Base-by-base conservation (phyloP, 2,797 vertebrate species). In the Microctenopoma steveboyesi region DNA sequence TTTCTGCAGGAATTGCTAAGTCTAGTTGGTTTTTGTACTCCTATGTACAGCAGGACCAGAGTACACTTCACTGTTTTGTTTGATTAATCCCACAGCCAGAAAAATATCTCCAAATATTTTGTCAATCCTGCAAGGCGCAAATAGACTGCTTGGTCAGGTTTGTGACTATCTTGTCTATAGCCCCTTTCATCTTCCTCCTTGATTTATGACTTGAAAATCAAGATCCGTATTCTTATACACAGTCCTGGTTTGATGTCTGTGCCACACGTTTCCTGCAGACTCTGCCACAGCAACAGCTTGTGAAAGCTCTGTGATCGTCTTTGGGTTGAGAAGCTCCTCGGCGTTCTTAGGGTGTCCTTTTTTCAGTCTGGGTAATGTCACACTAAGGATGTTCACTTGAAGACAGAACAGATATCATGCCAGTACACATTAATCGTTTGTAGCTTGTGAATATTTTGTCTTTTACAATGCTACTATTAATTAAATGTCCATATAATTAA, bases 401-500 rank as follows among this genome's bases (percentile, higher is more conserved):
- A 43, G 39, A 40, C 11, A 43, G 37, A 35, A 58, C 39, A 76
- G 63, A 63, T 60, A 64, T 69, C 45, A 69, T n/a, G 46, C 39
- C 45, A 62, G 28, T 22, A 46, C 7, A 46, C 43, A 35, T 78
- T 67, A 70, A 63, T 73, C 37, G 15, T 13, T 33, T 64, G 43
- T 42, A 39, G 42, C 60, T 35, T 49, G 16, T 76, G 65, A 37
- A 49, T 27, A 42, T 54, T 59, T 40, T 60, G 18, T 50, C 54
- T 56, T 70, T 68, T 43, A 64, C 15, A 62, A 16, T 62, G 40
- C n/a, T 49, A 18, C 66, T 69, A 58, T 71, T 54, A 40, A 68
- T 71, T 73, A 37, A 33, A 79, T 78, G 48, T 53, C 59, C 13
- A 27, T 22, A 62, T 78, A 50, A 62, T 58, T 86, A 5, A 5